A percentile compares a stretch with the other conserved stretches of the same genome.
Evolutionary conservation across 2,888 invertebrate genomes (phyloP).

Genomic region (Clusia tigrina): DNA sequence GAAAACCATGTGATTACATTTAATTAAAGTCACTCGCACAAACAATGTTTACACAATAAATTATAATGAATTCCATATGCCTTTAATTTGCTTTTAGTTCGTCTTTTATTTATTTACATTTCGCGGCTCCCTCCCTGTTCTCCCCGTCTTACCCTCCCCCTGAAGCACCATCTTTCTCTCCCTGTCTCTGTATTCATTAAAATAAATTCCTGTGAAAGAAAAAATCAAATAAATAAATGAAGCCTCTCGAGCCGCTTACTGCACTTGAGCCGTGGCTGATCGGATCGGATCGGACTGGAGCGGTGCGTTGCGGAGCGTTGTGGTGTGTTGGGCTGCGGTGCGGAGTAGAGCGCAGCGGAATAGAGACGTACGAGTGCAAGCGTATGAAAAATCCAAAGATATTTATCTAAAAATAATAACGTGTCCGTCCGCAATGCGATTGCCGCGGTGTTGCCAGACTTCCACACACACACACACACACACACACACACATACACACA

Average conservation of each 20-base stretch:
- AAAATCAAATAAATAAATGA: constrained; percentile 10
- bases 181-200: constrained; percentile 11
- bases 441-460: too few relatives aligned
- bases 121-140: not conserved
- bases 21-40: constrained; percentile 15
- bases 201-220: constrained; percentile 22
- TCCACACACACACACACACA: constrained; percentile 5
- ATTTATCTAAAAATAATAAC: constrained; percentile 56
- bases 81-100: not conserved
- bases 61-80: constrained; percentile 19
- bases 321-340: not conserved
- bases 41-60: constrained; percentile 20
- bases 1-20: not conserved
- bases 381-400: constrained; percentile 55
- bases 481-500: not conserved
- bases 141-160: not conserved
- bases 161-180: not conserved
- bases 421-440: too few relatives aligned
- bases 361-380: constrained; percentile 7
- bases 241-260: not conserved
- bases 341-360: not conserved
- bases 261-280: not conserved
- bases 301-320: not conserved
- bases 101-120: not conserved
- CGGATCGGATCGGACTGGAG: not conserved